These are phyloP conservation scores for Drosophila diplacantha DNA, from an alignment of 2,888 invertebrate genomes.

Conservation along the genomic window DNA sequence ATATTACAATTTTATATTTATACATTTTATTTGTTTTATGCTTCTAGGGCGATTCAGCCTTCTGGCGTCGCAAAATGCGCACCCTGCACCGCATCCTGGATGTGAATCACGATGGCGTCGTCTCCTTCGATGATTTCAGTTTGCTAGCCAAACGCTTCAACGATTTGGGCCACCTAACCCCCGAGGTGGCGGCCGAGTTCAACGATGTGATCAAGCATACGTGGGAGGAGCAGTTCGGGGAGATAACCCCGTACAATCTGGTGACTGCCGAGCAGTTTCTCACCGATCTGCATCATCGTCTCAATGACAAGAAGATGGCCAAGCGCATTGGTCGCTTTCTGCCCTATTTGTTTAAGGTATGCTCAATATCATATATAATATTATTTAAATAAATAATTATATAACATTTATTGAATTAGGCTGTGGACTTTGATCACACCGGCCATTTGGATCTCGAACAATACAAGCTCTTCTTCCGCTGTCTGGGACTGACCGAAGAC, in stretches of 20 bases:
- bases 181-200: slow-evolving; percentile 84
- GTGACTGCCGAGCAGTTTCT: slow-evolving; percentile 89
- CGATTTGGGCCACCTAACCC: slow-evolving; percentile 85
- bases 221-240: slow-evolving; percentile 91
- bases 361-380: slow-evolving; percentile 5
- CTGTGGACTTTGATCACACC: slow-evolving; percentile 88
- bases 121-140: slow-evolving; percentile 89
- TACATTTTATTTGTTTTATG: neutral
- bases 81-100: slow-evolving; percentile 90
- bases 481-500: slow-evolving; percentile 85
- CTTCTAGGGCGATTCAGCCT: slow-evolving; percentile 79
- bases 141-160: slow-evolving; percentile 86
- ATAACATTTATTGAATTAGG: slow-evolving; percentile 79
- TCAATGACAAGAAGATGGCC: slow-evolving; percentile 86
- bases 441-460: slow-evolving; percentile 89
- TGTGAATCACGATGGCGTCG: slow-evolving; percentile 90
- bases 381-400: too few relatives aligned
- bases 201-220: slow-evolving; percentile 85
- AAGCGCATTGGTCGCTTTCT: slow-evolving; percentile 87
- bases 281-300: slow-evolving; percentile 88
- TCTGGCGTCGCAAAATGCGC: slow-evolving; percentile 92
- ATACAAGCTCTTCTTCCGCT: slow-evolving; percentile 89
- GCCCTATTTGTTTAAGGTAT: slow-evolving; percentile 89
- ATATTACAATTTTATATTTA: neutral
- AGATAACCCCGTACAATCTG: slow-evolving; percentile 87